A percentile compares a stretch with the other conserved stretches of the same genome.
These are phyloP conservation scores for Scaptomyza caliginosa DNA, from an alignment of 2,888 invertebrate genomes.

Conservation along the genomic window DNA sequence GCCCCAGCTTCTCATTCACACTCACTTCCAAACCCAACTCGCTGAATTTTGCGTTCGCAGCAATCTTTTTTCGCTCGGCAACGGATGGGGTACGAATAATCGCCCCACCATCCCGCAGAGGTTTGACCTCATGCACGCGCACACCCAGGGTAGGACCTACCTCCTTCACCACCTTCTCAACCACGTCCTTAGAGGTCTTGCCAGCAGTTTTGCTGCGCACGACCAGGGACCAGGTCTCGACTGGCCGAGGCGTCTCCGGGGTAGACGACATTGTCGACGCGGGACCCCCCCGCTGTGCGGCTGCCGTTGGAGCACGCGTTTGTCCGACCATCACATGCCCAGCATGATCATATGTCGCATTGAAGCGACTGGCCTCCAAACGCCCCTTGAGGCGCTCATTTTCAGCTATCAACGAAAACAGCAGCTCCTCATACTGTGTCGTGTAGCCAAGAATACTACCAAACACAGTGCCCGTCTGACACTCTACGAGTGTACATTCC, in stretches of 20 bases:
- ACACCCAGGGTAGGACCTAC: neutral
- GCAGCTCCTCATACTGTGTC: neutral
- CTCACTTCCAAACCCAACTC: slow-evolving; percentile 2
- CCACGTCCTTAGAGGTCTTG: too few species aligned
- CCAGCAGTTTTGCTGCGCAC: too few species aligned
- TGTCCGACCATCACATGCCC: neutral
- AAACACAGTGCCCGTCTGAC: neutral
- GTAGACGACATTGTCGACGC: slow-evolving; percentile 2
- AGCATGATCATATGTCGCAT: neutral
- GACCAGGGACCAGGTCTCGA: slow-evolving; percentile 10
- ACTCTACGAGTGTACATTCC: neutral
- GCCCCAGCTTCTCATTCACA: slow-evolving; percentile 5
- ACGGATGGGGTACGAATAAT: slow-evolving; percentile 13
- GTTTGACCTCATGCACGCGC: slow-evolving; percentile 4
- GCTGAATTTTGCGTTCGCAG: slow-evolving; percentile 1
- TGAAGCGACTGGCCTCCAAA: neutral
- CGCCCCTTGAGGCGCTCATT: neutral
- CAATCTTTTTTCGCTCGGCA: slow-evolving; percentile 6
- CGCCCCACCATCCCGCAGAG: slow-evolving; percentile 8
- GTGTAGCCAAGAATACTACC: neutral
- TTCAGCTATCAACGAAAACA: neutral
- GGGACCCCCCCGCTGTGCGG: neutral
- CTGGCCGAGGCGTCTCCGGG: neutral
- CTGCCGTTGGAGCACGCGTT: neutral
- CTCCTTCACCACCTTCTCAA: too few species aligned